A percentile compares a stretch with the other conserved stretches of the same genome.
Conservation (phyloP, 1,140 invertebrate genomes). For the Hormaphis cornu region DNA sequence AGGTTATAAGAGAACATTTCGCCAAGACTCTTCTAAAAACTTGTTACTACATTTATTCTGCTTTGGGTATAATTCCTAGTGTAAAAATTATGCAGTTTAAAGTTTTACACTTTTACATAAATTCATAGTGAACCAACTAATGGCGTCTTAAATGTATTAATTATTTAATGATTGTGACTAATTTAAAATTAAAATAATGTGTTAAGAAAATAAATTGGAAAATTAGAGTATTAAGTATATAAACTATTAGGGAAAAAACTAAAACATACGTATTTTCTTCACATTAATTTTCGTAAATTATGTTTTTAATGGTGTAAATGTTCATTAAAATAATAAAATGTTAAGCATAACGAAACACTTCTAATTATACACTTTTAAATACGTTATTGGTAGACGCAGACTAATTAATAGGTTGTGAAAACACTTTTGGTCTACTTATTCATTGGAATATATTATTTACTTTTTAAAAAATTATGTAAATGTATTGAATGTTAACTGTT, state of each 20-base stretch:
- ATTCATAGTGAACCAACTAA: neutral
- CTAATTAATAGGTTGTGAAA: neutral
- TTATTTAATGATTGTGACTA: neutral
- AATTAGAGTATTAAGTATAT: neutral
- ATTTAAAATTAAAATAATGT: neutral
- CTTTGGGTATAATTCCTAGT: too few relatives aligned
- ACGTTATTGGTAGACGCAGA: neutral
- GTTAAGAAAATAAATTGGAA: neutral
- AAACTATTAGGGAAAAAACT: neutral
- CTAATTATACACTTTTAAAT: constrained; percentile 2
- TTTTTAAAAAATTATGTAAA: neutral
- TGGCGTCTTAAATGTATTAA: neutral
- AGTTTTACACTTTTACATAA: neutral
- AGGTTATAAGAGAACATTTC: too few relatives aligned
- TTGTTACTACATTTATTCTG: too few relatives aligned
- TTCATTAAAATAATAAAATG: constrained; percentile 20
- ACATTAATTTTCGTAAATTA: constrained; percentile 12
- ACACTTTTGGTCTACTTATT: constrained; percentile 1
- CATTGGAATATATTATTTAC: constrained; percentile 1
- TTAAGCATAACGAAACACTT: constrained; percentile 13
- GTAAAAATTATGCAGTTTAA: too few relatives aligned
- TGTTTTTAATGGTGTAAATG: constrained; percentile 4
- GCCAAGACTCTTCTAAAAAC: too few relatives aligned
- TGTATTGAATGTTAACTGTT: neutral
- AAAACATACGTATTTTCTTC: neutral